Percentiles rank a stretch among this genome's conserved stretches.
Conservation (phyloP, 2,113 vertebrate genomes). For the Spheniscus mendiculus region DNA sequence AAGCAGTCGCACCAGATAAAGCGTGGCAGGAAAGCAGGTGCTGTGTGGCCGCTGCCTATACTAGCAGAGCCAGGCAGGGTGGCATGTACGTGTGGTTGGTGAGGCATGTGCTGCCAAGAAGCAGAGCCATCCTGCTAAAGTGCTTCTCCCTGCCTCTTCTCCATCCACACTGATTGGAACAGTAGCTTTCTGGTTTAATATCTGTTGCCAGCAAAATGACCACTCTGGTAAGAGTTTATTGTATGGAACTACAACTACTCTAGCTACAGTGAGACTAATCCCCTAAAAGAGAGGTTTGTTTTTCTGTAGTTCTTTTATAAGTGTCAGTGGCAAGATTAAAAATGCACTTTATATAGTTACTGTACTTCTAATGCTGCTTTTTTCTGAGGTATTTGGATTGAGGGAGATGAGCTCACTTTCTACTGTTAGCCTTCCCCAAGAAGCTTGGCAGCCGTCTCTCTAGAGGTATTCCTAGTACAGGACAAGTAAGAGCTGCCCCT, state of each 20-base stretch:
- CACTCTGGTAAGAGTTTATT: neutral
- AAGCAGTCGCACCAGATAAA: neutral
- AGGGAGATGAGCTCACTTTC: neutral
- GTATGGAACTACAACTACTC: neutral
- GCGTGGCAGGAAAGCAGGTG: too few relatives aligned
- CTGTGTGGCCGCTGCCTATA: neutral
- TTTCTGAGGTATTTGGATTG: neutral
- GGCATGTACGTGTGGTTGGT: fast-evolving
- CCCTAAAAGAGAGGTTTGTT: neutral
- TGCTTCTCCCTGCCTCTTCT: neutral
- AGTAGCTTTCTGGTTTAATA: neutral
- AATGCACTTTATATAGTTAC: neutral
- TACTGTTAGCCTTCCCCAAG: neutral
- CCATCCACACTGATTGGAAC: neutral
- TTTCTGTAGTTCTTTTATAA: neutral
- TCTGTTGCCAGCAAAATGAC: neutral
- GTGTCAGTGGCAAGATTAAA: neutral
- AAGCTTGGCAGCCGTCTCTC: neutral
- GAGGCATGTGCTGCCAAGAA: neutral
- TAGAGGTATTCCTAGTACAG: neutral
- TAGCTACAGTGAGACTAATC: neutral
- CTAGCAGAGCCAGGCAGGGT: neutral
- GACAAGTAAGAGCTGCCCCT: neutral
- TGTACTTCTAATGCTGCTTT: neutral
- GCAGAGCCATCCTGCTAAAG: neutral